These are phyloP conservation scores for Lacanobia wlatinum DNA, from an alignment of 2,888 invertebrate genomes.

Conservation along the genomic window DNA sequence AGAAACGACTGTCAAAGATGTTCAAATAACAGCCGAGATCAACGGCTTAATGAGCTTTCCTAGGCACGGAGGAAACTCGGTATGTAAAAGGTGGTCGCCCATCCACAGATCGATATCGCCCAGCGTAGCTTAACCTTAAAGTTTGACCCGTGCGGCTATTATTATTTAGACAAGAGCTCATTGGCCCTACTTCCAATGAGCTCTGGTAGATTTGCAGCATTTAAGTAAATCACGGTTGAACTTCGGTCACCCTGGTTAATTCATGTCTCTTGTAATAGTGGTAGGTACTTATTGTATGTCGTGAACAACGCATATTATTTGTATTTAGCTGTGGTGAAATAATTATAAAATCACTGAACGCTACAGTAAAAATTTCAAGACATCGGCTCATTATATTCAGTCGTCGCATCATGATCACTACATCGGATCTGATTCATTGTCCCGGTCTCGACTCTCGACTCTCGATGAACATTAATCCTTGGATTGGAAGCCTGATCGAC, in stretches of 20 bases:
- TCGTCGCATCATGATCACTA: too few species aligned
- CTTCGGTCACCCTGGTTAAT: too few species aligned
- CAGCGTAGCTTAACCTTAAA: too few species aligned
- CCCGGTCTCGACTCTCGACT: not conserved
- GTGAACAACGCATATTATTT: not conserved
- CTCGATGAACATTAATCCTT: conserved; percentile 6
- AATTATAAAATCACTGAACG: not conserved
- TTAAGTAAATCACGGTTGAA: not conserved
- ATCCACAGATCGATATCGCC: too few species aligned
- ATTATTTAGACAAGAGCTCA: too few species aligned
- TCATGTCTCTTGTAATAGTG: not conserved
- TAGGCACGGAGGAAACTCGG: too few species aligned
- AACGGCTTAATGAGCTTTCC: too few species aligned
- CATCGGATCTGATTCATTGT: conserved; percentile 10
- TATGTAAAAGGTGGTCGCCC: too few species aligned
- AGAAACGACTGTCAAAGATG: too few species aligned
- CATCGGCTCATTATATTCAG: not conserved
- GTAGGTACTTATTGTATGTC: not conserved
- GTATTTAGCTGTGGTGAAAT: not conserved
- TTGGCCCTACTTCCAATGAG: too few species aligned
- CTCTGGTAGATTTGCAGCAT: not conserved
- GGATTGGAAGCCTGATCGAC: conserved; percentile 26
- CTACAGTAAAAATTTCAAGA: not conserved
- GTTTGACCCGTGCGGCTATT: too few species aligned
- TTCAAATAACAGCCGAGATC: too few species aligned